These are phyloP conservation scores for Potamarius usumacintae DNA, from an alignment of 2,113 vertebrate genomes.

Conservation along the genomic window DNA sequence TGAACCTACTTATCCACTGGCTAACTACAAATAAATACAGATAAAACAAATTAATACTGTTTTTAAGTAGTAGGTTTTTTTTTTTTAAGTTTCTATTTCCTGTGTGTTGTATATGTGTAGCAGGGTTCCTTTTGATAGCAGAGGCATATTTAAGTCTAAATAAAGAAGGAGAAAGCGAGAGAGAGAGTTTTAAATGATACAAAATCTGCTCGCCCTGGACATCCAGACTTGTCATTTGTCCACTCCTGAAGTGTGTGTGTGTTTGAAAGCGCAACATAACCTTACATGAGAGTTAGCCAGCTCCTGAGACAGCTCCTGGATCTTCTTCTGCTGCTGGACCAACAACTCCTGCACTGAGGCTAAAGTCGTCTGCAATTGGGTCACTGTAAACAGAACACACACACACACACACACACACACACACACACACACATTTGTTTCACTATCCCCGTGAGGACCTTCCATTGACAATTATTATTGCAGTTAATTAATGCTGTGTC, in stretches of 20 bases:
- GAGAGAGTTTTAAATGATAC: no score
- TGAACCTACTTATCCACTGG: neutral
- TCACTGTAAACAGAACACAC: slow-evolving; percentile 75
- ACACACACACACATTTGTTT: neutral
- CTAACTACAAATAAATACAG: neutral
- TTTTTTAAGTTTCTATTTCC: no score
- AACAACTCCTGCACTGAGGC: slow-evolving; percentile 89
- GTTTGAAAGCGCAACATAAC: neutral
- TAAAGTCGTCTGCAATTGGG: slow-evolving; percentile 89
- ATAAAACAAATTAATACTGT: no score
- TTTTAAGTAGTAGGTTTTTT: no score
- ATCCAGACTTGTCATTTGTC: neutral
- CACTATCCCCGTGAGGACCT: no score
- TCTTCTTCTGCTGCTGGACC: slow-evolving; percentile 90
- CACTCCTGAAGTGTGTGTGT: neutral
- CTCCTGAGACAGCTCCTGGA: slow-evolving; percentile 91
- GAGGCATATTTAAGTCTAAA: neutral
- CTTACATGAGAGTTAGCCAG: slow-evolving; percentile 85
- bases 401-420: slow-evolving; percentile 1
- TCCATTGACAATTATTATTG: no score
- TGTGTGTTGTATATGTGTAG: no score
- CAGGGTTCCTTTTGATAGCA: no score
- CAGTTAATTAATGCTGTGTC: no score
- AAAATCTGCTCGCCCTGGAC: neutral
- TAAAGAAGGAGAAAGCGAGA: no score